Evolutionary conservation across 2,113 vertebrate genomes (phyloP), one percentile per base, ranked within the genome.

Genomic region (Ceyx margarethae): DNA sequence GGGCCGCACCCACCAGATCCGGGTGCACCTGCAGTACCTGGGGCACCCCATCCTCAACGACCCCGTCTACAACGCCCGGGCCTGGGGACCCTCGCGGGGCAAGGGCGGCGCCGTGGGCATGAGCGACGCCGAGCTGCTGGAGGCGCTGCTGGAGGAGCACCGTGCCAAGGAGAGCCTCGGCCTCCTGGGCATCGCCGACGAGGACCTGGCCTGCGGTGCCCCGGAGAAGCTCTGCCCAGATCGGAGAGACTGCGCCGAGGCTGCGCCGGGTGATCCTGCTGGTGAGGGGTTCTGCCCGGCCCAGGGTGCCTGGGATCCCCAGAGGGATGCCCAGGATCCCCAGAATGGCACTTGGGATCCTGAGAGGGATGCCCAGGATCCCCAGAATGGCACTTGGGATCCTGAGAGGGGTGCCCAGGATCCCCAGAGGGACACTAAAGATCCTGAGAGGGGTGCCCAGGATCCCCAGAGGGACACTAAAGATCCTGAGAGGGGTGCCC

Each of bases 1-100:
- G 0, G 99, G 99, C 31, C 99, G 99, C 45, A 99, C 98, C 2
- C 99, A 99, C 96, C 99, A 99, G 97, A 99, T 99, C 91, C 98
- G 99, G 6, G 99, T 99, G 21, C 99, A 99, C 83, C 97, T 99
- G 69, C 99, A 99, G 96, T 99, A 98, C 83, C 90, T 99, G 94
- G 99, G 99, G 3, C 98, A 99, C 75, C 99, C 99, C 31, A 99
- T 99, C 16, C 80, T 99, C 82, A 99, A 99, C 2, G 99, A 99
- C 62, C 99, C 99, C n/a, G 98, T 99, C 95, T 99, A 99, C 48
- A 99, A 99, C n/a, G 98, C 98, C 57, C 96, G 96, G 2, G 98
- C 98, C 1, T 99, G 99, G 99, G 99, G 99, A 9, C 98, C 99
- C 0, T 85, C 97, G 51, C 97, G 98, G 54, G 99, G 98, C 13